Conservation (phyloP, 2,888 invertebrate species). For the Ceratothoa steindachneri region DNA sequence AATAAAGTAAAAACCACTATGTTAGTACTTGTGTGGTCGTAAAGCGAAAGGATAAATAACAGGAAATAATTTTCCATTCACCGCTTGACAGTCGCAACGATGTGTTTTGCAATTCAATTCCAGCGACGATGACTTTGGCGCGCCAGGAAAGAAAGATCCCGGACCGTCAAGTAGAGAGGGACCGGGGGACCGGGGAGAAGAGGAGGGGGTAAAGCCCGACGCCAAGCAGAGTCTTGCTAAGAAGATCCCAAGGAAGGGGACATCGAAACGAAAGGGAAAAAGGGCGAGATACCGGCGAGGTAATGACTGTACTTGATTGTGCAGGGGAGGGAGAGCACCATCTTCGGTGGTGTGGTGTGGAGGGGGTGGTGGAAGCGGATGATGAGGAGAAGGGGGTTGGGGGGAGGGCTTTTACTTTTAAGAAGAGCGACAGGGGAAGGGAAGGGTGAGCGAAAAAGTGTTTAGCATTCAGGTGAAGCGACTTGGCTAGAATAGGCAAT, state of each 20-base stretch:
- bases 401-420: background rate
- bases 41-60: background rate
- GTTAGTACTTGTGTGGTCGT: no score
- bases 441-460: slow-evolving; percentile 10
- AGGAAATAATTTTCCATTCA: background rate
- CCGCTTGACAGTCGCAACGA: background rate
- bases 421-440: background rate
- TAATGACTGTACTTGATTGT: background rate
- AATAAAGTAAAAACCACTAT: no score
- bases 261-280: background rate
- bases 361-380: background rate
- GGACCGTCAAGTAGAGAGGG: background rate
- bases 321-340: background rate
- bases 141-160: background rate
- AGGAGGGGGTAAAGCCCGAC: no score
- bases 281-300: background rate
- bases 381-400: background rate
- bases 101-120: slow-evolving; percentile 2
- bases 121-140: background rate
- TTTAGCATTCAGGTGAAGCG: slow-evolving; percentile 6
- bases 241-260: background rate
- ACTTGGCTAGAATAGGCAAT: slow-evolving; percentile 4
- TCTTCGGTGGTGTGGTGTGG: background rate
- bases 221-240: background rate
- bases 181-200: background rate